phyloP scores from a whole-genome alignment of 2,113 vertebrate genomes.

The Glareola pratincola region DNA sequence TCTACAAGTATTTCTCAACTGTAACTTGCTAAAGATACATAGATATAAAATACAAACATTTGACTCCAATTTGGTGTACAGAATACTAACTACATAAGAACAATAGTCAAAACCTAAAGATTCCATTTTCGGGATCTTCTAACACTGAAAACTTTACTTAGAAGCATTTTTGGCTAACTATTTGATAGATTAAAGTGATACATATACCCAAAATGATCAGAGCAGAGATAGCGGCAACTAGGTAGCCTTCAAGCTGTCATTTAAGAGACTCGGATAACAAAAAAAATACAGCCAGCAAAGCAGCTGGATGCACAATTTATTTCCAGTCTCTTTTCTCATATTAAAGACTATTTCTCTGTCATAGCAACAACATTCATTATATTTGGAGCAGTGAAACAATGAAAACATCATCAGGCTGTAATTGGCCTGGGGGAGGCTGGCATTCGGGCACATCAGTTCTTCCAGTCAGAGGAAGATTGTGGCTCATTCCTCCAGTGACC shows the following conservation, averaged over 20 bases:
- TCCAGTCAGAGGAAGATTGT: neutral
- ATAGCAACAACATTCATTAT: conserved; percentile 4
- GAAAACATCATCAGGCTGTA: neutral
- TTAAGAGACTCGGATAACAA: neutral
- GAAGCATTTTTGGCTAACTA: neutral
- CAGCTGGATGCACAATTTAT: neutral
- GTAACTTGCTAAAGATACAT: neutral
- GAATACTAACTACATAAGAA: neutral
- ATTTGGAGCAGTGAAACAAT: neutral
- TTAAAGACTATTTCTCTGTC: conserved; percentile 4
- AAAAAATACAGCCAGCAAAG: neutral
- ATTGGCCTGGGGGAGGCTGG: neutral
- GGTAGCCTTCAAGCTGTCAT: neutral
- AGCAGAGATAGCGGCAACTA: neutral
- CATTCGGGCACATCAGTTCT: neutral
- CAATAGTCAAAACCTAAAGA: neutral
- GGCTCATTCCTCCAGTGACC: neutral
- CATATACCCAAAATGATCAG: neutral
- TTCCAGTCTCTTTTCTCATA: neutral
- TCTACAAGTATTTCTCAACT: neutral
- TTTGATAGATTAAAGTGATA: neutral
- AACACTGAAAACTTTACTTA: neutral
- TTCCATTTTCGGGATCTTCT: neutral
- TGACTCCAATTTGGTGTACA: neutral
- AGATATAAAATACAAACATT: neutral